phyloP scores from a whole-genome alignment of 2,797 vertebrate genomes.

The Remorina albescens region DNA sequence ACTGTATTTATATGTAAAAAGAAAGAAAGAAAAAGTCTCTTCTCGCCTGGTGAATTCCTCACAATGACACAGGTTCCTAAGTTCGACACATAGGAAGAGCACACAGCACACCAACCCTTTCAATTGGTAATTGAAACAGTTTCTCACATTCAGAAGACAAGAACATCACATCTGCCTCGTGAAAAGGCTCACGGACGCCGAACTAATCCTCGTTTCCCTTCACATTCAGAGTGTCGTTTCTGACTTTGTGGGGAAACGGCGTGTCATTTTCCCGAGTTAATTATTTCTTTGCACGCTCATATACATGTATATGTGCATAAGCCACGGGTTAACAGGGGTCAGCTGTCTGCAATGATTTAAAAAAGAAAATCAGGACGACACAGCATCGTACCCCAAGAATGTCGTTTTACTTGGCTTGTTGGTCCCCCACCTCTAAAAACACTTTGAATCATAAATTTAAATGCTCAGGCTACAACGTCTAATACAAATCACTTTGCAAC shows the following conservation, averaged over 20 bases:
- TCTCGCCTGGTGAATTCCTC: constrained; percentile 26
- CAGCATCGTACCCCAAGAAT: not conserved
- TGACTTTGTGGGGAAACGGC: constrained; percentile 1
- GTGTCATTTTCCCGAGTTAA: constrained; percentile 11
- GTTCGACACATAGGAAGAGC: constrained; percentile 50
- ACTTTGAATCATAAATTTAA: not conserved
- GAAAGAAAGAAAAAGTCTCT: constrained; percentile 12
- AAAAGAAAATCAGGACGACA: constrained; percentile 2
- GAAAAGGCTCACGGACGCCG: constrained; percentile 8
- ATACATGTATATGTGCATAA: constrained; percentile 10
- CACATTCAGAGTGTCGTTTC: constrained; percentile 9
- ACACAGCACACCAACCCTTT: constrained; percentile 59
- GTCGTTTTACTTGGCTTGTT: not conserved
- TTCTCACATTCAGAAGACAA: constrained; percentile 16
- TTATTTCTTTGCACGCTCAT: constrained; percentile 33
- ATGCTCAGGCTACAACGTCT: constrained; percentile 25
- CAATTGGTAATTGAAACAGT: constrained; percentile 26
- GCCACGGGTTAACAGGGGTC: not conserved
- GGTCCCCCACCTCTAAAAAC: not conserved
- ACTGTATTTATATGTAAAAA: constrained; percentile 79
- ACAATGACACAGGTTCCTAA: constrained; percentile 54
- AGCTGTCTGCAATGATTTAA: constrained; percentile 1
- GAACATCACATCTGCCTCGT: constrained; percentile 1
- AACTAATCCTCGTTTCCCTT: constrained; percentile 8
- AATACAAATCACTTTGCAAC: constrained; percentile 12